These are phyloP conservation scores for Callospermophilus lateralis DNA, from an alignment of 2,113 vertebrate genomes.

Conservation along the genomic window DNA sequence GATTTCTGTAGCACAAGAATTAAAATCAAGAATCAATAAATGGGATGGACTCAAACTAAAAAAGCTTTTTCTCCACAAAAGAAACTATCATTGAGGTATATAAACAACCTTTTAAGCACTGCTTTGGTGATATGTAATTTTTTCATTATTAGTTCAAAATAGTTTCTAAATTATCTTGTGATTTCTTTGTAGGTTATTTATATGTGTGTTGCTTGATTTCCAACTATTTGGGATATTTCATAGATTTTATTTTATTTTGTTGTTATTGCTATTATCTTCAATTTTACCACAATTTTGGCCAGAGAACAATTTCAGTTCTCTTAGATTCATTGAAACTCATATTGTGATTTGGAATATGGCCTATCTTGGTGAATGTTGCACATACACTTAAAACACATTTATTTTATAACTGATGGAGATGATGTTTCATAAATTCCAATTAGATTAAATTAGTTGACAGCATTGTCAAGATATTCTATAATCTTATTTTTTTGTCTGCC, in stretches of 20 bases:
- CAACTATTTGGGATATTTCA: background rate
- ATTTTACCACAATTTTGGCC: slow-evolving; percentile 33
- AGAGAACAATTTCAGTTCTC: slow-evolving; percentile 25
- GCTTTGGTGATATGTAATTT: background rate
- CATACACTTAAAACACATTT: background rate
- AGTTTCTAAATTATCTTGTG: slow-evolving; percentile 24
- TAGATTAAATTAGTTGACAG: background rate
- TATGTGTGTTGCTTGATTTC: background rate
- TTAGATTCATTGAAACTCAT: background rate
- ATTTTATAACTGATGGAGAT: background rate
- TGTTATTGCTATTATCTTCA: background rate
- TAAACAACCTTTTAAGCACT: background rate
- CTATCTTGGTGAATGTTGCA: background rate
- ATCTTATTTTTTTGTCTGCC: slow-evolving; percentile 1
- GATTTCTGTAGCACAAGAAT: too few species aligned
- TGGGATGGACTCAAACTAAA: too few species aligned
- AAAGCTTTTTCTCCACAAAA: too few species aligned
- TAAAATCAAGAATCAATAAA: too few species aligned
- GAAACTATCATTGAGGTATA: background rate
- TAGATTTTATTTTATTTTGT: background rate
- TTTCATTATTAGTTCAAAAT: slow-evolving; percentile 43
- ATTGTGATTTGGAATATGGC: slow-evolving; percentile 15
- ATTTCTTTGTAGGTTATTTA: background rate
- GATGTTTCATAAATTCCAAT: background rate
- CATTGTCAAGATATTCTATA: background rate